Evolutionary conservation across 2,888 invertebrate genomes (phyloP).

Genomic region (Pristionchus entomophagus): DNA sequence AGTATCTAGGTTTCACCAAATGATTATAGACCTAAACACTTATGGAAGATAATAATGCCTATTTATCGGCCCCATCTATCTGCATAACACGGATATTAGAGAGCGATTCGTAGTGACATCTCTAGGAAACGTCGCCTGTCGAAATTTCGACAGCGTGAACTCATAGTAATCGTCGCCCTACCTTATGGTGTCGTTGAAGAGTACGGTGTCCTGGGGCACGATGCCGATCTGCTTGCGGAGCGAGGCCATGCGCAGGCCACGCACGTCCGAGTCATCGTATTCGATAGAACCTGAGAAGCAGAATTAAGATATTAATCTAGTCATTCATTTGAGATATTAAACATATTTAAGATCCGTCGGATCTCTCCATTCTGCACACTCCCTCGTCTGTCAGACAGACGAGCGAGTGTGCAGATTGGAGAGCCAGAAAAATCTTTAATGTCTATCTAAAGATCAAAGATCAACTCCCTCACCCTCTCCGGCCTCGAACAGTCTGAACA

Average conservation of each 20-base stretch:
- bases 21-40: no score
- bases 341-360: background rate
- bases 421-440: background rate
- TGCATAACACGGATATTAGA: background rate
- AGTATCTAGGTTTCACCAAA: no score
- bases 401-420: background rate
- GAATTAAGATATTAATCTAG: background rate
- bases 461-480: constrained; percentile 56
- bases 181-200: constrained; percentile 76
- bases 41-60: background rate
- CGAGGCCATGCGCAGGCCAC: constrained; percentile 60
- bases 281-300: constrained; percentile 52
- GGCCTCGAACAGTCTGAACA: constrained; percentile 79
- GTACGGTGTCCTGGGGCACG: constrained; percentile 79
- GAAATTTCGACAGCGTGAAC: background rate
- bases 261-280: constrained; percentile 66
- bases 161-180: no score
- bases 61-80: background rate
- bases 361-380: no score
- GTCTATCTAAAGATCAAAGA: no score
- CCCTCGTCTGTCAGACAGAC: no score
- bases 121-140: background rate
- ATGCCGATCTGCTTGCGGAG: constrained; percentile 79
- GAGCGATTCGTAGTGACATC: background rate
- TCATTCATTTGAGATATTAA: no score